phyloP scores from a whole-genome alignment of 92 coral and sea anemone species.

The Montipora capitata region DNA sequence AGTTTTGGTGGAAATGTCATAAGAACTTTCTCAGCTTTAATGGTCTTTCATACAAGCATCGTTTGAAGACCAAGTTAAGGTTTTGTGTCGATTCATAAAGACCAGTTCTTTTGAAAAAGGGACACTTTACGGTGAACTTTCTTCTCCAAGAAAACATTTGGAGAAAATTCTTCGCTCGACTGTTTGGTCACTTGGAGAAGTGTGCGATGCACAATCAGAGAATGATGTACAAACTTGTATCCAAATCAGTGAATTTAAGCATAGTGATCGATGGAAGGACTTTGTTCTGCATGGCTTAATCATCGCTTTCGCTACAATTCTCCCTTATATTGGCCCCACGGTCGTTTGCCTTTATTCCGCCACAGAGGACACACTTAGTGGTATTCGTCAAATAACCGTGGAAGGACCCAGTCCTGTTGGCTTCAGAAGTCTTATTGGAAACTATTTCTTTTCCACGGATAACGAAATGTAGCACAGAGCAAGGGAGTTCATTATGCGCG shows the following conservation, averaged over 20 bases:
- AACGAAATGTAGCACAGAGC: not conserved
- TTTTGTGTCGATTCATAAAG: not conserved
- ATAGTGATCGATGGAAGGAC: not conserved
- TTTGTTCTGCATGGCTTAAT: not conserved
- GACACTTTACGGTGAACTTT: not conserved
- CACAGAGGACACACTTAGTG: not conserved
- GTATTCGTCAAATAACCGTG: not conserved
- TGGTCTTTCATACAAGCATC: not conserved
- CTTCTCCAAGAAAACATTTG: not conserved
- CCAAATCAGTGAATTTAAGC: not conserved
- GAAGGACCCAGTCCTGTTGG: constrained; percentile 12
- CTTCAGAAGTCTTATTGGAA: not conserved
- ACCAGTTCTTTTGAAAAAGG: not conserved
- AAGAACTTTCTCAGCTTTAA: not conserved
- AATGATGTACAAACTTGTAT: not conserved
- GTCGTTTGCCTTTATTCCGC: not conserved
- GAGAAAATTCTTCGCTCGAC: not conserved
- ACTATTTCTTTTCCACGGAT: constrained; percentile 11
- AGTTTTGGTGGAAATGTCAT: not conserved
- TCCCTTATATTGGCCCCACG: not conserved
- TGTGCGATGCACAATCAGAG: not conserved
- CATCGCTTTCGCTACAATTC: not conserved
- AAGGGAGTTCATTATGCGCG: constrained; percentile 3
- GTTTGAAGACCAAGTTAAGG: not conserved
- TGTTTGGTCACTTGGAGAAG: not conserved